Conservation (phyloP, 2,888 invertebrate species). For the Agelastica alni region DNA sequence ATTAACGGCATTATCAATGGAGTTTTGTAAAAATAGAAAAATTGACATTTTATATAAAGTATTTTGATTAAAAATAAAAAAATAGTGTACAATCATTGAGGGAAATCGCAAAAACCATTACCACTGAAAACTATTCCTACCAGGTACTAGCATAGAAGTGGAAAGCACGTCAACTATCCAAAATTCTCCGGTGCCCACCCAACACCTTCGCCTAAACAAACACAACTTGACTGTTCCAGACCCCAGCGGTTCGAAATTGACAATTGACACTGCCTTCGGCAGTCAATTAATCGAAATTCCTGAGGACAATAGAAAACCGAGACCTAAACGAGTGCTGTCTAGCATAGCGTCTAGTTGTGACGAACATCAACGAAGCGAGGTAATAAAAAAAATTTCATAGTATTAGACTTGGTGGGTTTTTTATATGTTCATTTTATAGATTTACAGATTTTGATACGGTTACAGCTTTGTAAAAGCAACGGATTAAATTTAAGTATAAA, state of each 20-base stretch:
- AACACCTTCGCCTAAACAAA: constrained; percentile 53
- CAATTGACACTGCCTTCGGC: constrained; percentile 57
- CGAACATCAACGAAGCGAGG: constrained; percentile 55
- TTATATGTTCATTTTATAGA: too few species aligned
- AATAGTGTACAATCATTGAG: too few species aligned
- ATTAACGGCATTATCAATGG: too few species aligned
- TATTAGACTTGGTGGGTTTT: too few species aligned
- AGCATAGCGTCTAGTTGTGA: constrained; percentile 70
- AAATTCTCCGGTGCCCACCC: constrained; percentile 58
- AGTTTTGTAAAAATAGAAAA: too few species aligned
- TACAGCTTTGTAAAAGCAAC: too few species aligned
- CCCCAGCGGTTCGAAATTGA: constrained; percentile 57
- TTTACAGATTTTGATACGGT: too few species aligned
- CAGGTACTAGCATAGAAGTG: constrained; percentile 59
- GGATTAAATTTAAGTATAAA: too few species aligned
- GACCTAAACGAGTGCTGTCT: constrained; percentile 63
- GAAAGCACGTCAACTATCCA: constrained; percentile 63
- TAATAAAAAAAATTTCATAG: background rate
- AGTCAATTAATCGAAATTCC: constrained; percentile 49
- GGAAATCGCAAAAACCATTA: constrained; percentile 18
- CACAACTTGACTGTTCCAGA: constrained; percentile 61
- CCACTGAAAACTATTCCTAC: constrained; percentile 30
- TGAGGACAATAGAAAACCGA: constrained; percentile 35
- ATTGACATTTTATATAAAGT: too few species aligned
- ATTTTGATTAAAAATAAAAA: too few species aligned